Evolutionary conservation across 2,797 vertebrate species (phyloP), one percentile per base, ranked within the genome.

Genomic region (Silurus aristotelis): DNA sequence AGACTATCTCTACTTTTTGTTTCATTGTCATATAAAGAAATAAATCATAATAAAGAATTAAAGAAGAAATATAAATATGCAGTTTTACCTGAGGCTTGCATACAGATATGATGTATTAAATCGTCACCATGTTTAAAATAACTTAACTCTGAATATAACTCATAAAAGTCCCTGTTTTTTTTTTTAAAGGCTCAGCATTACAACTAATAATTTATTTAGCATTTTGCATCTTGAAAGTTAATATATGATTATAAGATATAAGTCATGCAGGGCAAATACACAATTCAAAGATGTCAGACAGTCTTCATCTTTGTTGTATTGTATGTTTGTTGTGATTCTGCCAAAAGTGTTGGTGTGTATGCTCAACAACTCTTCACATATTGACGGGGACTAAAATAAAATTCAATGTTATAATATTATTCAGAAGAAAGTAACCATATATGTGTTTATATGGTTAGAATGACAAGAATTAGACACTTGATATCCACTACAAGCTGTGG

Each of bases 121-220:
- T 56, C 48, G 13, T 56, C 48, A 56, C 7, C 27, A 3, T 55
- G 46, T 31, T 25, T 15, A 77, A 77, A 8, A 77, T 38, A 38
- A 31, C 52, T 31, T 15, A 76, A 76, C 73, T 76, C 52, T 31
- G 52, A 77, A 60, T 77, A 77, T 77, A 56, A 19, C 20, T 19
- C 22, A 63, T 79, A 43, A 75, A n/a, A 55, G 15, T 10, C n/a
- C 27, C 1, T 7, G 12, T 52, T n/a, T 25, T 75, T 52, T n/a
- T 25, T 75, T 75, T 31, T 77, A 6, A 25, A 55, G 72, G 13
- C 48, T 25, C 22, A 48, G 48, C 17, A 56, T 2, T 27, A 48
- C 72, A 75, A 52, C 46, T 73, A 43, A 75, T n/a, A 76, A 31
- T 52, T 10, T 9, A 52, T 52, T 52, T 0, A 7, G 48, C 38